Evolutionary conservation across 2,797 vertebrate genomes (phyloP).

Genomic region (Selene dorsalis): DNA sequence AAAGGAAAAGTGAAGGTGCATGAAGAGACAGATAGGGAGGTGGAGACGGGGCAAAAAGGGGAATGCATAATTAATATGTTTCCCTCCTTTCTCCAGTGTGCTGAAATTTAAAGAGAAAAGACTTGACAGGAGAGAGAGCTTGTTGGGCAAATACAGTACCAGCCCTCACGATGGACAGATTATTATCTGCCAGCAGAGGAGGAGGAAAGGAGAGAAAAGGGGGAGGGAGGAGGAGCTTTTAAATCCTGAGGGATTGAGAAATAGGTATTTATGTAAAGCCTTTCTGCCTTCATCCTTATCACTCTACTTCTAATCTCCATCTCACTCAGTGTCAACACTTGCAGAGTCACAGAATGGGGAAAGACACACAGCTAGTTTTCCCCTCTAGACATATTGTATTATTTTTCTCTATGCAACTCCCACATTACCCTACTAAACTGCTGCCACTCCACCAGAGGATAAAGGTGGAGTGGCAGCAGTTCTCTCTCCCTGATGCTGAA

Average conservation of each 20-base stretch:
- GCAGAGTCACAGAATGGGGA: constrained; percentile 40
- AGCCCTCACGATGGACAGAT: constrained; percentile 50
- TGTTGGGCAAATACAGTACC: constrained; percentile 52
- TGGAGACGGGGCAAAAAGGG: constrained; percentile 50
- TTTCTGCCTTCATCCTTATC: constrained; percentile 37
- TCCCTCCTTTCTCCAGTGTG: constrained; percentile 34
- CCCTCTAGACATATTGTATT: constrained; percentile 52
- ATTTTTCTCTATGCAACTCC: constrained; percentile 56
- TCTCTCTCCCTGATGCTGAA: constrained; percentile 79
- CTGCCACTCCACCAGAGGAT: constrained; percentile 69
- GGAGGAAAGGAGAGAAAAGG: constrained; percentile 16
- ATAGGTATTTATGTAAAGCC: constrained; percentile 67
- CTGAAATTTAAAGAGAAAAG: constrained; percentile 42
- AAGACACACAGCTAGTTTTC: constrained; percentile 44
- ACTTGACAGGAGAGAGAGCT: constrained; percentile 32
- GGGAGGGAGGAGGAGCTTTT: constrained; percentile 44
- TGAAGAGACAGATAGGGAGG: constrained; percentile 51
- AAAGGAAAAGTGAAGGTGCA: constrained; percentile 52
- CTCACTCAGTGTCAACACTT: constrained; percentile 31
- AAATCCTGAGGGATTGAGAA: constrained; percentile 51
- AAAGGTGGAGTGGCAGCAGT: no score
- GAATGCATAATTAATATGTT: constrained; percentile 63
- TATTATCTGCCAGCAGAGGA: constrained; percentile 48
- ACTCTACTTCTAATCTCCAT: constrained; percentile 33
- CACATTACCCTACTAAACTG: constrained; percentile 60